Evolutionary conservation across 1,140 invertebrate species (phyloP), one percentile per base, ranked within the genome.

Genomic region (Hycleus phaleratus): DNA sequence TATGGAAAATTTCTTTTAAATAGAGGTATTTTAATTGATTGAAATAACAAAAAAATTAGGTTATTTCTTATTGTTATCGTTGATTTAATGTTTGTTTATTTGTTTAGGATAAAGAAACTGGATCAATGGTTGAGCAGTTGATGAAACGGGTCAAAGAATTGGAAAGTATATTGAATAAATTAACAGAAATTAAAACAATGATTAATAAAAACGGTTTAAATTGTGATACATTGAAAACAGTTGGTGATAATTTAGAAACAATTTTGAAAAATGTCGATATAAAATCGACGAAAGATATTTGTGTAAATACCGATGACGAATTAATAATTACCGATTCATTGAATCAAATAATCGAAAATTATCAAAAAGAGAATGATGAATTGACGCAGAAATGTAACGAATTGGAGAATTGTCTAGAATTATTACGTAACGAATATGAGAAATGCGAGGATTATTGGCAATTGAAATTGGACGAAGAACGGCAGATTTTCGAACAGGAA

Each of bases 381-480:
- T 66, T 83, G 47, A 67, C 72, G 25, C 75, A 80, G 40, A 80
- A 81, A 58, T 84, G 81, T 65, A 76, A 77, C 24, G 85, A 88
- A 26, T 73, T 90, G 10, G 87, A 91, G 71, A 74, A 75, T 18
- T 86, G 85, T 66, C 69, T 91, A 26, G 86, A 91, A 69, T 75
- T 85, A 61, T 72, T 92, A 66, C 82, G 80, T 63, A 74, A 78
- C 11, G 89, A 91, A 63, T 91, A 88, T 67, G 89, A 91, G 62
- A 82, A 84, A 59, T 89, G 87, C 67, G 90, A 93, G 71, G 88
- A 92, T 68, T 92, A 92, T 73, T 93, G 90, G 89, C 77, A 82
- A 12, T 71, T 70, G 5, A 91, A 91, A 74, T 72, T 93, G 32
- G 82, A 86, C 45, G 89, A 90, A 56, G 90, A 92, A 71, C 77